Percentiles rank a stretch among this genome's conserved stretches.
Evolutionary conservation across 1,140 invertebrate species (phyloP).

Genomic region (Drosophila teissieri): DNA sequence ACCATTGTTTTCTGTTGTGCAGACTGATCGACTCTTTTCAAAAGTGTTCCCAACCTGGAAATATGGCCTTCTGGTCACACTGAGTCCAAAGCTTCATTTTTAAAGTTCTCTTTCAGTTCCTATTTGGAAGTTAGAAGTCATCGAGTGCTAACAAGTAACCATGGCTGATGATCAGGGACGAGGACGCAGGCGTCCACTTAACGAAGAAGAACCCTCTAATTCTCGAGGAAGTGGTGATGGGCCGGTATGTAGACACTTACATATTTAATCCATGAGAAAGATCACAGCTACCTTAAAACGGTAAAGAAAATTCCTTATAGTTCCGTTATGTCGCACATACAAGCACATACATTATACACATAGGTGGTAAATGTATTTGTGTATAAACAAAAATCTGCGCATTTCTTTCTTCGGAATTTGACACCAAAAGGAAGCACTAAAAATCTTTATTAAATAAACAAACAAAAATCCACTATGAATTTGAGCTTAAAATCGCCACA

Average conservation of each 20-base stretch:
- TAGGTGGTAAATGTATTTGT: not conserved
- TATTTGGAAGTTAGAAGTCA: not conserved
- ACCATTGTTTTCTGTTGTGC: no score
- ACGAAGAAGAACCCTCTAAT: not conserved
- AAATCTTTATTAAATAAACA: not conserved
- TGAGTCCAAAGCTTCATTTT: not conserved
- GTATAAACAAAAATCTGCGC: not conserved
- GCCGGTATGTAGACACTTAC: slow-evolving; percentile 14
- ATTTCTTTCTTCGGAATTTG: not conserved
- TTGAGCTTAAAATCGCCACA: no score
- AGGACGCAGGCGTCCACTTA: slow-evolving; percentile 32
- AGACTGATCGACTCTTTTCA: no score
- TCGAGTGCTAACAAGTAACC: not conserved
- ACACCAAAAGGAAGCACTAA: not conserved
- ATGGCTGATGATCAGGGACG: slow-evolving; percentile 34
- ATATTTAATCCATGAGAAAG: not conserved
- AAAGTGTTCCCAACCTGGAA: no score
- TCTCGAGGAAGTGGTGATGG: slow-evolving; percentile 6
- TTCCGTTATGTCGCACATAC: not conserved
- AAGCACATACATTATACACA: not conserved
- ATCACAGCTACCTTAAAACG: not conserved
- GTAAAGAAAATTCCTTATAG: not conserved
- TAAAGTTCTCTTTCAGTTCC: not conserved
- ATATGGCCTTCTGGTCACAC: no score
- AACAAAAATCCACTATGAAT: not conserved